Base-by-base conservation (phyloP, 2,888 invertebrate genomes). In the Nomada ferruginata region DNA sequence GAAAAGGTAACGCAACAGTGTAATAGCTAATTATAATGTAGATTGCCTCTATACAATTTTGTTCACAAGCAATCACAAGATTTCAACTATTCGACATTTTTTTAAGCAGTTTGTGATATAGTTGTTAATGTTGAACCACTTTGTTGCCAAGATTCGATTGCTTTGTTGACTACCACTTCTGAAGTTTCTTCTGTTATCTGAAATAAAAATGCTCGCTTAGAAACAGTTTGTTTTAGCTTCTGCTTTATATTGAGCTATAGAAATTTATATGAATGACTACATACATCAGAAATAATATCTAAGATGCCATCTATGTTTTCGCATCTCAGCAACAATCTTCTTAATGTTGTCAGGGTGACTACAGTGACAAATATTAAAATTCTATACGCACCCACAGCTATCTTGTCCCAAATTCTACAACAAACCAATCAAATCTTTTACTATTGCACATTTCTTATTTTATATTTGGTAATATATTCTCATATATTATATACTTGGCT, bases 371-470 rank as follows among this genome's bases (percentile, higher is more conserved):
- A 98, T 0, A 97, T 95, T 63, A 98, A 94, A 89, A 98, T 97
- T 94, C 97, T 97, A 55, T 96, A 96, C 0, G 97, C 97, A 3
- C 98, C 98, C 57, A 97, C 97, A 91, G 97, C 96, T 50, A 98
- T 94, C 94, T 98, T 98, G 92, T 98, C 98, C 97, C 98, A 98
- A 84, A 98, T 96, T 92, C 97, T 97, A 87, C 90, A 95, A 94
- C 77, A 88, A 76, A 44, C 55, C 59, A 42, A 47, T 60, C 1
- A 50, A 26, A 18, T 36, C n/a, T 26, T 42, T 36, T 7, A 50
- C 13, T 42, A 65, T 36, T 18, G 15, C 42, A 10, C 23, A 20
- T 66, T 44, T 68, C 18, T 61, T 76, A 20, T 13, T 72, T 76
- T 52, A 3, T 52, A 15, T 15, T 61, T 42, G 5, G 60, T 20